Percentiles rank a stretch among this genome's conserved stretches.
These are phyloP conservation scores for Musca domestica DNA, from an alignment of 1,140 invertebrate genomes.

Conservation along the genomic window DNA sequence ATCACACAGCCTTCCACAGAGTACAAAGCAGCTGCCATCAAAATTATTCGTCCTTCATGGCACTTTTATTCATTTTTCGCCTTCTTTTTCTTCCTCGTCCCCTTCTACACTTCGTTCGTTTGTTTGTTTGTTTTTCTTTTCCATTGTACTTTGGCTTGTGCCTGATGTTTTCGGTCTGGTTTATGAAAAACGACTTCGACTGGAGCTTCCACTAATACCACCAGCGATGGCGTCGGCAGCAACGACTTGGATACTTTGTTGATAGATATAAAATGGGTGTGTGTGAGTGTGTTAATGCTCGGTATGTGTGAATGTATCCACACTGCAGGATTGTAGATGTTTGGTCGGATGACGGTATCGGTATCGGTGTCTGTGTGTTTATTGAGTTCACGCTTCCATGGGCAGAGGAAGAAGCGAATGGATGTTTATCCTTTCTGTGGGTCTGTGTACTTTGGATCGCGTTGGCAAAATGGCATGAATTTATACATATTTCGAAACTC, in stretches of 20 bases:
- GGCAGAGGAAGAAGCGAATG: neutral
- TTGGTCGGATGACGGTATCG: too few species aligned
- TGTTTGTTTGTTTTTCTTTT: neutral
- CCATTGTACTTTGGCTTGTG: neutral
- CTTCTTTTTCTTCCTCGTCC: neutral
- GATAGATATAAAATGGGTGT: too few species aligned
- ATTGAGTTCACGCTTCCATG: too few species aligned
- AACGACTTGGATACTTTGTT: too few species aligned
- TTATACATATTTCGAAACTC: constrained; percentile 4
- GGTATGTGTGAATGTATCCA: too few species aligned
- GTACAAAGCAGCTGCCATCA: constrained; percentile 8
- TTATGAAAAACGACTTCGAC: constrained; percentile 4
- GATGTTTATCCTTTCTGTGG: neutral
- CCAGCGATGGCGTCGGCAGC: too few species aligned
- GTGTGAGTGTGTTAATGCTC: too few species aligned
- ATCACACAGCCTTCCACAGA: too few species aligned
- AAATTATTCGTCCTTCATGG: constrained; percentile 19
- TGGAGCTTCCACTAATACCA: too few species aligned
- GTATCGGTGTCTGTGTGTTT: too few species aligned
- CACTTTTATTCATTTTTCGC: neutral
- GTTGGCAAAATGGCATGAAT: constrained; percentile 13
- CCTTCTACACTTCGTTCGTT: neutral
- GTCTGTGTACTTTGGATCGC: constrained; percentile 6
- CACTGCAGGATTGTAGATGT: too few species aligned
- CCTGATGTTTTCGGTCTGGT: neutral